These are phyloP conservation scores for Ypsolopha sequella DNA, from an alignment of 2,888 invertebrate species.

Conservation along the genomic window DNA sequence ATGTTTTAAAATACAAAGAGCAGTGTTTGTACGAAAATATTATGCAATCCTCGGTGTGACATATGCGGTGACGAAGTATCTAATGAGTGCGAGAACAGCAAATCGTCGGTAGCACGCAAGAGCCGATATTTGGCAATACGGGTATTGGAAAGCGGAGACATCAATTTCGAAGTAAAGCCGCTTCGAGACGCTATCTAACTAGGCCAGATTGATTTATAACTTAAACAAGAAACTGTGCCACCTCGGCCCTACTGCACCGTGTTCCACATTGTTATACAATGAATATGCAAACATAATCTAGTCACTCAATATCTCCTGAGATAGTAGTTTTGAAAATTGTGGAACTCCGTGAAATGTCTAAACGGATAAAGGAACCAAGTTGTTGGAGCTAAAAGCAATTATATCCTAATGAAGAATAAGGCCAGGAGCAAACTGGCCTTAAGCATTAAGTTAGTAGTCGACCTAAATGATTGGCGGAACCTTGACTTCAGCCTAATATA, in stretches of 20 bases:
- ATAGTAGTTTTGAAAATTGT: neutral
- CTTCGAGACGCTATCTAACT: conserved; percentile 55
- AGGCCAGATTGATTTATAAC: conserved; percentile 61
- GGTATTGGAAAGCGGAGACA: conserved; percentile 52
- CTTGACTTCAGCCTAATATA: conserved; percentile 63
- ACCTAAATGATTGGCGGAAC: conserved; percentile 58
- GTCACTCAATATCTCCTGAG: neutral
- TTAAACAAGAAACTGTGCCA: conserved; percentile 62
- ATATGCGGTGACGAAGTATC: conserved; percentile 21
- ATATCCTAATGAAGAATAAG: conserved; percentile 22
- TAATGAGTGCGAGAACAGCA: conserved; percentile 18
- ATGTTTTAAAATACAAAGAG: conserved; percentile 50
- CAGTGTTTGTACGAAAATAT: conserved; percentile 33
- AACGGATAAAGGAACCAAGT: neutral
- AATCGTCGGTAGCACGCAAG: conserved; percentile 18
- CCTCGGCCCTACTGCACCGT: conserved; percentile 53
- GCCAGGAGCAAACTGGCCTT: conserved; percentile 39
- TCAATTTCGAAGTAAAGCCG: conserved; percentile 35
- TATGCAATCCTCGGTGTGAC: conserved; percentile 37
- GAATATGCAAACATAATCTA: conserved; percentile 43
- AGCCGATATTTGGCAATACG: conserved; percentile 45
- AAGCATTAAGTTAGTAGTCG: conserved; percentile 46
- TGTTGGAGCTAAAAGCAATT: neutral
- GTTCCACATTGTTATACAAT: conserved; percentile 38
- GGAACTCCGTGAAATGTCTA: neutral